phyloP scores from a whole-genome alignment of 1,140 invertebrate species.

The Parapsyche elsis region DNA sequence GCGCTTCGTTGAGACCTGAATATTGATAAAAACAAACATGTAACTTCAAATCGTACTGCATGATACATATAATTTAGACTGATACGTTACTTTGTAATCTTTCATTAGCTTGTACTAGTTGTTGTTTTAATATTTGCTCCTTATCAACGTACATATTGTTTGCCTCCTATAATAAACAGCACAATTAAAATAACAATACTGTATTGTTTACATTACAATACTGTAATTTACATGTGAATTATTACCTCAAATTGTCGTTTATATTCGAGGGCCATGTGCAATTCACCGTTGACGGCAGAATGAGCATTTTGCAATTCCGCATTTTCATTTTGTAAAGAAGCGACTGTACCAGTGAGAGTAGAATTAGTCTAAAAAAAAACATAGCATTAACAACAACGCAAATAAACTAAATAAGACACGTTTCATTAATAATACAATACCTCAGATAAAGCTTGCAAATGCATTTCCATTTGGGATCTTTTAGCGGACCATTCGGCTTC shows the following conservation, averaged over 20 bases:
- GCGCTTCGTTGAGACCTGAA: slow-evolving; percentile 57
- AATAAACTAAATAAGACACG: background rate
- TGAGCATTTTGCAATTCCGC: slow-evolving; percentile 65
- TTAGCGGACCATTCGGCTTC: slow-evolving; percentile 65
- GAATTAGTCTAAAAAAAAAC: slow-evolving; percentile 62
- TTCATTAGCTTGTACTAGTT: slow-evolving; percentile 59
- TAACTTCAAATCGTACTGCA: background rate
- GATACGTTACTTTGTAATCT: slow-evolving; percentile 56
- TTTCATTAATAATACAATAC: slow-evolving; percentile 56
- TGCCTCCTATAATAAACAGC: slow-evolving; percentile 66
- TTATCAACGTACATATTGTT: slow-evolving; percentile 66
- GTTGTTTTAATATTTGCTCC: slow-evolving; percentile 62
- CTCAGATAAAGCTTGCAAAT: slow-evolving; percentile 65
- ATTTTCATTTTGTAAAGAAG: slow-evolving; percentile 67
- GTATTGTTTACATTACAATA: background rate
- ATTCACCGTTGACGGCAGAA: slow-evolving; percentile 64
- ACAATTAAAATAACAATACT: slow-evolving; percentile 2
- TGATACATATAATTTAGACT: background rate
- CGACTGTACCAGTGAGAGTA: slow-evolving; percentile 65
- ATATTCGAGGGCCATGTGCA: slow-evolving; percentile 66
- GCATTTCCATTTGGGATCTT: slow-evolving; percentile 64
- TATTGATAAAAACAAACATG: slow-evolving; percentile 24
- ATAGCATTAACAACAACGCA: background rate
- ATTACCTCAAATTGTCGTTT: slow-evolving; percentile 70
- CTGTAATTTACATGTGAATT: background rate